Evolutionary conservation across 2,888 invertebrate genomes (phyloP), one percentile per base, ranked within the genome.

Genomic region (Parnassius smintheus): DNA sequence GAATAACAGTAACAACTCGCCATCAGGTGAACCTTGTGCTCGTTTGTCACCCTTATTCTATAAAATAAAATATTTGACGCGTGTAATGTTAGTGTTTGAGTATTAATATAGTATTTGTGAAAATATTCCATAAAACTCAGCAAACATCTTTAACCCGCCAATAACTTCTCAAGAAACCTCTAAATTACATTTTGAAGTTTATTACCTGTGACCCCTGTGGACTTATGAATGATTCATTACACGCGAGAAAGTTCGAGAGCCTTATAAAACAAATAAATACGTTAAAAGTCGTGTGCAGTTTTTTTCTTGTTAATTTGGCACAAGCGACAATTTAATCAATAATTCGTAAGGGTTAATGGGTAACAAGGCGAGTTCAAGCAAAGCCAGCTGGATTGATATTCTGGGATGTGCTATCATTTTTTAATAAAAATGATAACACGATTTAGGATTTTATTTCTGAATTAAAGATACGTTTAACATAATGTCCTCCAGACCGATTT

Each of bases 261-360:
- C 25, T 53, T 49, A 13, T 54, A 52, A 55, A 57, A 62, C 48
- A 53, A 49, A 53, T 58, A 54, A 58, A 49, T 25, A 48, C 53
- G 42, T 18, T 44, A 61, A 66, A 60, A 52, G 44, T 61, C 52
- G 48, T 9, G n/a, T 57, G 55, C 65, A 58, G 61, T 61, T 59
- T 56, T 44, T 13, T 12, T 44, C 42, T 22, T 35, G 54, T 58
- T 57, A 51, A 52, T 53, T 49, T 42, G 53, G 48, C 35, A 44
- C 53, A 63, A 55, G 66, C 63, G 66, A 63, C 60, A 45, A 61
- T 53, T 55, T 58, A 51, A 62, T 61, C 65, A 56, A 50, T 60
- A 61, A 53, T 51, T 25, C n/a, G 45, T n/a, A 35, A n/a, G 59
- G 50, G 46, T 61, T 56, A 62, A 61, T 48, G 46, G 22, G 13